Conservation (phyloP, 2,888 invertebrate genomes). For the Melanostoma mellinum region DNA sequence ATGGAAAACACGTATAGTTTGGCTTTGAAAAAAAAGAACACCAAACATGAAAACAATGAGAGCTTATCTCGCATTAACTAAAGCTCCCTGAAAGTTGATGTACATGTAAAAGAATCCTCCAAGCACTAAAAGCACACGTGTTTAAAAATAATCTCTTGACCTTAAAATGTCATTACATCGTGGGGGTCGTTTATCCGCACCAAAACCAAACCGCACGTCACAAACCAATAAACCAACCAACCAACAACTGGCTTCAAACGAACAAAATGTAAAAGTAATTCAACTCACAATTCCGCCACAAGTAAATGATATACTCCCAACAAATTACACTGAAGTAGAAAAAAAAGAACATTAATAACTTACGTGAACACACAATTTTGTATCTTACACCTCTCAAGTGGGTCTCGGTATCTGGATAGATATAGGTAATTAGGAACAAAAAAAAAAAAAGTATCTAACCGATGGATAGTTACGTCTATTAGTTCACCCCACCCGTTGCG, state of each 20-base stretch:
- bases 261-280: conserved; percentile 48
- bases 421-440: conserved; percentile 31
- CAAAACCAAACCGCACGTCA: conserved; percentile 6
- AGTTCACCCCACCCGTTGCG: conserved; percentile 15
- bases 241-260: conserved; percentile 2
- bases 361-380: conserved; percentile 44
- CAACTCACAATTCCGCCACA: conserved; percentile 47
- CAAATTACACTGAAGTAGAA: conserved; percentile 10
- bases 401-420: conserved; percentile 8
- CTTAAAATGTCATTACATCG: conserved; percentile 36
- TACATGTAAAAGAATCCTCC: not conserved
- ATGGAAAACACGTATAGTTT: too few species aligned
- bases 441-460: conserved; percentile 5
- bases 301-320: not conserved
- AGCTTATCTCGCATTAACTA: too few species aligned
- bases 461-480: conserved; percentile 34
- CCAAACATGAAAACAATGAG: too few species aligned
- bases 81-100: not conserved
- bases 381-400: conserved; percentile 30
- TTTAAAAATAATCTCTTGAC: conserved; percentile 19
- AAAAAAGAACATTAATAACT: conserved; percentile 37
- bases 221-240: conserved; percentile 7
- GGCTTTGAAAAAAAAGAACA: too few species aligned
- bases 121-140: conserved; percentile 4
- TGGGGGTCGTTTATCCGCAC: conserved; percentile 3